Percentiles rank a stretch among this genome's conserved stretches.
phyloP scores from a whole-genome alignment of 2,113 vertebrate species.

The Irena cyanogastra region DNA sequence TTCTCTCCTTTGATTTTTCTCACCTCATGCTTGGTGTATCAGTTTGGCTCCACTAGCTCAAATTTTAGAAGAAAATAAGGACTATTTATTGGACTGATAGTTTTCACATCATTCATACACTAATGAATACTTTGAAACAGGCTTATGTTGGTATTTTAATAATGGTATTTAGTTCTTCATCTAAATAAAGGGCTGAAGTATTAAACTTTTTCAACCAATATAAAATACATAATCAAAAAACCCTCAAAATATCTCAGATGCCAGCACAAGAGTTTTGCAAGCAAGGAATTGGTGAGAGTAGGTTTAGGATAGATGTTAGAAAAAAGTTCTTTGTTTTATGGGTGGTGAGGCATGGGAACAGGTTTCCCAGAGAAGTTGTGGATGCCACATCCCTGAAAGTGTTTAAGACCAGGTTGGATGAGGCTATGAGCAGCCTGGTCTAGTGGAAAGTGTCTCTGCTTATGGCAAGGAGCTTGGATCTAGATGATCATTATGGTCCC shows the following conservation, averaged over 20 bases:
- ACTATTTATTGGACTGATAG: not conserved
- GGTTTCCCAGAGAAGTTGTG: not conserved
- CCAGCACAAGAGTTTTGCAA: not conserved
- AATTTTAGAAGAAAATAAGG: not conserved
- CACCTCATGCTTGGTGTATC: not conserved
- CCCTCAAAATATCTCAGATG: not conserved
- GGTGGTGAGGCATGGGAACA: not conserved
- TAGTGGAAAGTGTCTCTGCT: not conserved
- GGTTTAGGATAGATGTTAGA: not conserved
- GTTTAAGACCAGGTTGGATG: not conserved
- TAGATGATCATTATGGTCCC: not conserved
- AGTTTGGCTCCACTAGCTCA: not conserved
- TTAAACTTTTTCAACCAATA: not conserved
- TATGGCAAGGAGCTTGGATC: not conserved
- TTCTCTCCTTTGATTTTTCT: not conserved
- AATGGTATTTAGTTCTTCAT: not conserved
- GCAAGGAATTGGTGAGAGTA: not conserved
- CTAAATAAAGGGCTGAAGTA: not conserved
- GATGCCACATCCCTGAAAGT: not conserved
- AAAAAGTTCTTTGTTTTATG: not conserved
- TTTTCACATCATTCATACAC: not conserved
- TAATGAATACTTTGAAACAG: not conserved
- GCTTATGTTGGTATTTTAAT: not conserved
- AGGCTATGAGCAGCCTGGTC: not conserved
- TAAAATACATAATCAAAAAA: not conserved